Conservation (phyloP, 53 echinoderm and acorn worm genomes). For the Echinarachnius parma region DNA sequence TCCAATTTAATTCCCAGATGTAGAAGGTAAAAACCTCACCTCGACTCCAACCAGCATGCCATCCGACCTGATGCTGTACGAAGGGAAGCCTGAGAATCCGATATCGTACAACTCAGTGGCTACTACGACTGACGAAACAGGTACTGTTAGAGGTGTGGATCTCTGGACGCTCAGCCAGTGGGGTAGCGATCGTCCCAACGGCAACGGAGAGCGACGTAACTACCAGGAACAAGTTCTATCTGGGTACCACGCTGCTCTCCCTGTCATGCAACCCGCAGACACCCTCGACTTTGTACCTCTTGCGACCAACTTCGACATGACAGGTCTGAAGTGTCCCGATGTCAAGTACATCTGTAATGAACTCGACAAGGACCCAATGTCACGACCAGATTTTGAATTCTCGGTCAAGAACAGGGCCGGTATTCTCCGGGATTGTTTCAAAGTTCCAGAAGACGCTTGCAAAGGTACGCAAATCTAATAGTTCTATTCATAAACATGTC, state of each 20-base stretch:
- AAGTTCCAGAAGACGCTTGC: slow-evolving; percentile 78
- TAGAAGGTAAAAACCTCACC: slow-evolving; percentile 4
- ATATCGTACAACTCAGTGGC: slow-evolving; percentile 54
- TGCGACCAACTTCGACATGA: slow-evolving; percentile 80
- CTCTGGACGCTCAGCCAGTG: slow-evolving; percentile 84
- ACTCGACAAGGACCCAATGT: slow-evolving; percentile 61
- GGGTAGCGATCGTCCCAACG: slow-evolving; percentile 79
- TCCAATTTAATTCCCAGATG: too few species aligned
- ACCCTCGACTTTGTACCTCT: slow-evolving; percentile 59
- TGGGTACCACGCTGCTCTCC: slow-evolving; percentile 67
- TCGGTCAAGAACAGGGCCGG: slow-evolving; percentile 62
- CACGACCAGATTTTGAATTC: slow-evolving; percentile 69
- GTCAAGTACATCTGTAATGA: slow-evolving; percentile 81
- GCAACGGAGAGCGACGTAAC: slow-evolving; percentile 66
- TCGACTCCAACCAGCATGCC: slow-evolving; percentile 26
- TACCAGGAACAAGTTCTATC: slow-evolving; percentile 66
- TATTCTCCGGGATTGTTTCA: slow-evolving; percentile 67
- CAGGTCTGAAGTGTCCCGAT: slow-evolving; percentile 57
- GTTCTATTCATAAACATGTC: neutral
- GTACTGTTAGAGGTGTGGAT: slow-evolving; percentile 54
- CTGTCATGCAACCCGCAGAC: slow-evolving; percentile 62
- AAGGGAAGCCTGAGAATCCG: slow-evolving; percentile 63
- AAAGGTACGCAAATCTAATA: slow-evolving; percentile 50
- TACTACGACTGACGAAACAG: slow-evolving; percentile 56
- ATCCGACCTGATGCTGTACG: slow-evolving; percentile 51